Evolutionary conservation across 2,797 vertebrate species (phyloP), one percentile per base, ranked within the genome.

Genomic region (Pelochelys cantorii): DNA sequence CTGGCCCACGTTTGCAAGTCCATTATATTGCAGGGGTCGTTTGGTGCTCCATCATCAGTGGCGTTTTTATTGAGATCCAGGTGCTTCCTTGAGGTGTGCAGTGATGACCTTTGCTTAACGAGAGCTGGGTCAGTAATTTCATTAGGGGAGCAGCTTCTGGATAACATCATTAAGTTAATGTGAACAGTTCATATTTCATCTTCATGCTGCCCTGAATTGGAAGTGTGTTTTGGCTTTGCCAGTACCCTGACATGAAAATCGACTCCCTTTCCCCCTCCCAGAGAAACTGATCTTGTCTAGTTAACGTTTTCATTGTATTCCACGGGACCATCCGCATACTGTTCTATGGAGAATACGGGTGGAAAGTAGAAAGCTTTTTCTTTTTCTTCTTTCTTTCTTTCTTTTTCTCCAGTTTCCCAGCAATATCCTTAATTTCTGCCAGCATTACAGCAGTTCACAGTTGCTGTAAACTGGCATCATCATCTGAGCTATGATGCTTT

Each of bases 231-330:
- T 89, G 82, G 88, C 90, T 96, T 93, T 80, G 93, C 91, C 75
- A 85, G 88, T 96, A 89, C 95, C 95, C 84, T 92, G 87, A 89
- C 90, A 79, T 5, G 6, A 78, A 95, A 88, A 92, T 86, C 93
- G 95, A 93, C 95, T 93, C 55, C 90, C 65, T 85, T 78, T 62
- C 65, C 77, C 86, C 15, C 94, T 75, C 65, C 95, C 95, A 65
- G 52, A 90, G 94, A 94, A 96, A 81, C 83, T 83, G 78, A 59
- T 92, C 92, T 95, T 81, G 88, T 56, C 83, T 37, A 68, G 92
- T 89, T 94, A 87, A 91, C 95, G 95, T 95, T 96, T 96, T 95
- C 96, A 97, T 96, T 96, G 89, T 95, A 93, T 97, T 97, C 95
- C 95, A 96, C 60, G 94, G 92, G 94, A 90, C 93, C 93, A 93